Evolutionary conservation across 1,140 invertebrate species (phyloP).

Genomic region (Bombus haemorrhoidalis): DNA sequence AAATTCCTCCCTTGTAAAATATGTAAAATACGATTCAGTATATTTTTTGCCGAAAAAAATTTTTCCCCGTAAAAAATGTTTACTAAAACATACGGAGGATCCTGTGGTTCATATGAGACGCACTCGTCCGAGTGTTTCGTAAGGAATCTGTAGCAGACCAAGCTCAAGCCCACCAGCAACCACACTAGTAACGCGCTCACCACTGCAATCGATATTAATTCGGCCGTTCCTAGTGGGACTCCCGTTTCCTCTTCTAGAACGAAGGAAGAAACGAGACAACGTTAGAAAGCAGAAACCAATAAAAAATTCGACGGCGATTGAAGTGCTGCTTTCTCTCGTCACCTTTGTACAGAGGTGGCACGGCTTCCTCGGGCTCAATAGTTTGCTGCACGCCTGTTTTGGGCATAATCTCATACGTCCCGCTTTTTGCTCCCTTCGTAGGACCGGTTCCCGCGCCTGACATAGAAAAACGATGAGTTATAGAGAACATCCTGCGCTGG

Average conservation of each 20-base stretch:
- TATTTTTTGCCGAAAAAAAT: too few species aligned
- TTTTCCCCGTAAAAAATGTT: neutral
- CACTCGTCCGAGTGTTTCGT: conserved; percentile 59
- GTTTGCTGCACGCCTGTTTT: conserved; percentile 42
- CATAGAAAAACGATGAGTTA: conserved; percentile 28
- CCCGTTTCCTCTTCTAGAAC: conserved; percentile 22
- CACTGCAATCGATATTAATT: conserved; percentile 70
- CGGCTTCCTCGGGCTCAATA: conserved; percentile 18
- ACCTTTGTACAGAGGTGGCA: conserved; percentile 58
- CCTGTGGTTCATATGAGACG: conserved; percentile 53
- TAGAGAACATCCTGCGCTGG: neutral
- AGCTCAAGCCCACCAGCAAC: conserved; percentile 68
- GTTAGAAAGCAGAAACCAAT: neutral
- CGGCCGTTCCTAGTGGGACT: conserved; percentile 53
- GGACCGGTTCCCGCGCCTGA: conserved; percentile 36
- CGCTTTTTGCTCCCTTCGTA: conserved; percentile 36
- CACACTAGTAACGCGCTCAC: conserved; percentile 67
- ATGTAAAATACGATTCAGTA: too few species aligned
- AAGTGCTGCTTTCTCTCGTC: conserved; percentile 38
- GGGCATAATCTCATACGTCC: conserved; percentile 64
- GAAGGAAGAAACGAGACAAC: neutral
- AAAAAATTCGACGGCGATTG: neutral
- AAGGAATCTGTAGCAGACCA: conserved; percentile 71
- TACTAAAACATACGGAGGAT: conserved; percentile 56
- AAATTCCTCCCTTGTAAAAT: neutral